A percentile compares a stretch with the other conserved stretches of the same genome.
Evolutionary conservation across 2,113 vertebrate genomes (phyloP).

Genomic region (human): GRCh38 chr4:187665001-187665500

Average conservation of each 20-base stretch:
- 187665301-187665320: slow-evolving; percentile 62
- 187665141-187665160: slow-evolving; percentile 1
- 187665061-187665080: slow-evolving; percentile 20
- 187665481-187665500: not conserved
- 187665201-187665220: slow-evolving; percentile 59
- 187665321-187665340: slow-evolving; percentile 60
- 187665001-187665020: not conserved
- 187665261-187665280: slow-evolving; percentile 62
- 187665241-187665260: slow-evolving; percentile 60
- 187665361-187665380: slow-evolving; percentile 50
- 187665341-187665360: slow-evolving; percentile 61
- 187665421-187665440: slow-evolving; percentile 41
- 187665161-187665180: slow-evolving; percentile 50
- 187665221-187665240: slow-evolving; percentile 64
- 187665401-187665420: not conserved
- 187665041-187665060: slow-evolving; percentile 47
- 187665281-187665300: slow-evolving; percentile 69
- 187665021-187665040: slow-evolving; percentile 23
- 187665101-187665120: slow-evolving; percentile 44
- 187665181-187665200: not conserved
- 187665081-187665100: slow-evolving; percentile 60
- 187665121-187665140: slow-evolving; percentile 61
- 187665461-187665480: slow-evolving; percentile 7
- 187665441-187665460: not conserved
- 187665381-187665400: not conserved